Base-by-base conservation (phyloP, 2,113 vertebrate species). In the Trinectes maculatus region DNA sequence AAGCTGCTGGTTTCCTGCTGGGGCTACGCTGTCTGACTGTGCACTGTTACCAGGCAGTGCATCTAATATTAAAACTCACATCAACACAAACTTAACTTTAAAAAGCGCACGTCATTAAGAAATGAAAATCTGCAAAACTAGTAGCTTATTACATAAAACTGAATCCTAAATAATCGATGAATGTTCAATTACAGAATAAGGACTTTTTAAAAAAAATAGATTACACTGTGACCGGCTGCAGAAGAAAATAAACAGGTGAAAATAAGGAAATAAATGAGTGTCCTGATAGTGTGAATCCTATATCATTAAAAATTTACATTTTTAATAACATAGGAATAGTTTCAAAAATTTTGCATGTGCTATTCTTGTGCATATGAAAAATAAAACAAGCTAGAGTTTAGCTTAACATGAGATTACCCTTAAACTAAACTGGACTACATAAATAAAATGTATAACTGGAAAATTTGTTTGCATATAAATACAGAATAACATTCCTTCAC, bases 1-100 rank as follows among this genome's bases (percentile, higher is more conserved):
- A 88, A 90, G 89, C 89, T 85, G 77, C 83, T 87, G 82, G 89
- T 89, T 91, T 90, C 89, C 90, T 91, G 89, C 82, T 67, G 85
- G 78, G 68, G 69, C 80, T 82, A 8, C 70, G 82, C 84, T 46
- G 87, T 87, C 86, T 88, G 81, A 72, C 71, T 77, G 46, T 39
- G 66, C 36, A 24, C 51, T 57, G 22, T 47, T 52, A 68, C 22
- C 65, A 76, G 49, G 55, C 51, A 64, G 46, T 55, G 29, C 28
- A 63, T 69, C 71, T 63, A 58, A 80, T 68, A 63, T 55, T 53
- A 16, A 67, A 62, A 56, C 42, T 7, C 34, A 19, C 21, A 22
- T 80, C 40, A 68, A 37, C 59, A 33, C 34, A 83, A 65, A 61
- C 49, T 61, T 51, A 21, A 46, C 22, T 39, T 53, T 40, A 65